Percentiles rank a stretch among this genome's conserved stretches.
These are phyloP conservation scores for Rhynchonema sp. DNA, from an alignment of 2,888 invertebrate species.

Conservation along the genomic window DNA sequence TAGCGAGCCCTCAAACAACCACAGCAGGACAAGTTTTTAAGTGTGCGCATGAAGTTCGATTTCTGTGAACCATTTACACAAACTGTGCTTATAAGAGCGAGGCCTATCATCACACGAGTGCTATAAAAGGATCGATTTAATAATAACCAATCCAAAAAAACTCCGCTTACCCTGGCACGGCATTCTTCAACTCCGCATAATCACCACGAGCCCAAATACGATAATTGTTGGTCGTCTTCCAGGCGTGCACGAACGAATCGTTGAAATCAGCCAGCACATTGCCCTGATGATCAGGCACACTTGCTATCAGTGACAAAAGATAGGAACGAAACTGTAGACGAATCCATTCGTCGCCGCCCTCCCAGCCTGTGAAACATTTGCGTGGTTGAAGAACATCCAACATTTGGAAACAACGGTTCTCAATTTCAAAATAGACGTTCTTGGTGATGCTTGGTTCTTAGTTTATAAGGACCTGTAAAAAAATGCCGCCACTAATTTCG, in stretches of 20 bases:
- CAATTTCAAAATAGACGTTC: too few relatives aligned
- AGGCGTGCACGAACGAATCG: conserved; percentile 56
- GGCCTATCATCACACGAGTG: too few relatives aligned
- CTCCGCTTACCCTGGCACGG: conserved; percentile 44
- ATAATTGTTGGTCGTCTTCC: conserved; percentile 70
- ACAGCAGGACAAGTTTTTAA: too few relatives aligned
- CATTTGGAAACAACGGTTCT: too few relatives aligned
- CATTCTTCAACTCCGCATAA: conserved; percentile 39
- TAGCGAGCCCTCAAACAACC: too few relatives aligned
- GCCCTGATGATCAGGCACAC: conserved; percentile 5
- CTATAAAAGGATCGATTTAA: background rate
- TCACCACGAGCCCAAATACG: conserved; percentile 56
- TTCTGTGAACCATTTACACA: too few relatives aligned
- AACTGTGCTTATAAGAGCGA: too few relatives aligned
- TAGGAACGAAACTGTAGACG: conserved; percentile 57
- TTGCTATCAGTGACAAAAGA: conserved; percentile 29
- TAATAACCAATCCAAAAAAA: background rate
- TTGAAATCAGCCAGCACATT: conserved; percentile 46
- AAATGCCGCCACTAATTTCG: too few relatives aligned
- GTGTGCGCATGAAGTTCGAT: too few relatives aligned
- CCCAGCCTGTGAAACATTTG: conserved; percentile 46
- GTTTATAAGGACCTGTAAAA: too few relatives aligned
- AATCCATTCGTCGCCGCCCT: conserved; percentile 91
- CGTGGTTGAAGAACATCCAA: too few relatives aligned
- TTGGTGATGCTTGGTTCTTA: too few relatives aligned